A percentile compares a stretch with the other conserved stretches of the same genome.
Evolutionary conservation across 2,888 invertebrate genomes (phyloP).

Genomic region (Polietes domitor): DNA sequence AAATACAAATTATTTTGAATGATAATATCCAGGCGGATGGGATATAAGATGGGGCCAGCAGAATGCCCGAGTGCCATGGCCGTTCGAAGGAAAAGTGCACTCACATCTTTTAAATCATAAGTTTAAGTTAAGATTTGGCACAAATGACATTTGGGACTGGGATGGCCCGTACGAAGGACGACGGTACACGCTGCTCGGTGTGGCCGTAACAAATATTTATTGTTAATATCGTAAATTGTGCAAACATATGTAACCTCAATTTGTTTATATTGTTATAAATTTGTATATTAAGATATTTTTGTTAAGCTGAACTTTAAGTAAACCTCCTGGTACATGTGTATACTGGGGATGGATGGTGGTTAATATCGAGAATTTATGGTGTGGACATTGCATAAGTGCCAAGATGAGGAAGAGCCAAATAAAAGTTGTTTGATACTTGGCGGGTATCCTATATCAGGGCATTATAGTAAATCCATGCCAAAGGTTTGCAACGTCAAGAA

Average conservation of each 20-base stretch:
- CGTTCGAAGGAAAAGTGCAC: not conserved
- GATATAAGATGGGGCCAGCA: not conserved
- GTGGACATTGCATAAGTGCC: no score
- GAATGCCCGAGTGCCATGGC: not conserved
- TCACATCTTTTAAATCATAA: conserved; percentile 44
- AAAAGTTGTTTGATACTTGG: no score
- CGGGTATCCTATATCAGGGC: no score
- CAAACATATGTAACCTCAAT: conserved; percentile 76
- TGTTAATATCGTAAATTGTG: conserved; percentile 78
- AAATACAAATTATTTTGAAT: conserved; percentile 64
- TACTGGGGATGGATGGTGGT: no score
- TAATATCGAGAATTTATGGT: no score
- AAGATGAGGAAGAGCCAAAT: no score
- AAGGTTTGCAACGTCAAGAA: no score
- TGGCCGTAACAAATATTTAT: conserved; percentile 75
- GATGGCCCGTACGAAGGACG: not conserved
- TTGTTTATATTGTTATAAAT: conserved; percentile 76
- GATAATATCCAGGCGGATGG: conserved; percentile 56
- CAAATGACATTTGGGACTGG: not conserved
- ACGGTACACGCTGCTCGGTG: not conserved
- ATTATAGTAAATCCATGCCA: no score
- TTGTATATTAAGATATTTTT: conserved; percentile 60
- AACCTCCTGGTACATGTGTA: no score
- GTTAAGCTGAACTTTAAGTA: not conserved
- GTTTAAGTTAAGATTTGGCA: conserved; percentile 30